These are phyloP conservation scores for Moxostoma hubbsi DNA, from an alignment of 2,797 vertebrate species.

Conservation along the genomic window DNA sequence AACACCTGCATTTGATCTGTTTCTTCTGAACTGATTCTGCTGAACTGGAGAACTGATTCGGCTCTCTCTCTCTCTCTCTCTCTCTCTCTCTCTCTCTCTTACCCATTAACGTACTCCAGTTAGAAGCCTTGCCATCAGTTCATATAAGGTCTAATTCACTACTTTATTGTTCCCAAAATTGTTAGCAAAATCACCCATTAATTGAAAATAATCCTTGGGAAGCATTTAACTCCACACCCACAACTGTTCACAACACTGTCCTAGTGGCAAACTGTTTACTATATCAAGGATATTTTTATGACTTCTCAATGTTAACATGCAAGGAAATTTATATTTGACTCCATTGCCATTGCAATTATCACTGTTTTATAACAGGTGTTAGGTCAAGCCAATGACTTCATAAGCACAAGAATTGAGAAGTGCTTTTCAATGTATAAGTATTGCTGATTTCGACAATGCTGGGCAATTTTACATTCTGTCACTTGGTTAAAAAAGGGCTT, in stretches of 20 bases:
- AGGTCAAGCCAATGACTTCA: conserved; percentile 25
- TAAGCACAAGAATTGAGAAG: conserved; percentile 26
- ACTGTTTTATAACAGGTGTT: neutral
- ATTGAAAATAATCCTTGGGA: neutral
- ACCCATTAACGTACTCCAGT: neutral
- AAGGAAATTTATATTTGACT: neutral
- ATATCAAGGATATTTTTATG: too few species aligned
- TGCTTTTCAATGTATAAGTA: conserved; percentile 18
- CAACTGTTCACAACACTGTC: neutral
- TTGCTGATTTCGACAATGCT: neutral
- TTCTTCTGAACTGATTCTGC: too few species aligned
- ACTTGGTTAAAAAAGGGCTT: neutral
- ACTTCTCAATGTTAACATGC: too few species aligned
- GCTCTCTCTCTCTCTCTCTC: too few species aligned
- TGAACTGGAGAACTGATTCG: too few species aligned
- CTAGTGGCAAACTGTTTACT: neutral
- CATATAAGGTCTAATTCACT: conserved; percentile 17
- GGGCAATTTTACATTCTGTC: neutral
- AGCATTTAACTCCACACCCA: neutral
- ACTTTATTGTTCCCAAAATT: neutral
- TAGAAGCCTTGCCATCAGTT: neutral
- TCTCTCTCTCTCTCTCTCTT: too few species aligned
- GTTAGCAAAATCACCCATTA: conserved; percentile 35
- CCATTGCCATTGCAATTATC: conserved; percentile 1
- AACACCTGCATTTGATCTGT: too few species aligned